Evolutionary conservation across 2,113 vertebrate genomes (phyloP).

Genomic region (Isurus oxyrinchus): DNA sequence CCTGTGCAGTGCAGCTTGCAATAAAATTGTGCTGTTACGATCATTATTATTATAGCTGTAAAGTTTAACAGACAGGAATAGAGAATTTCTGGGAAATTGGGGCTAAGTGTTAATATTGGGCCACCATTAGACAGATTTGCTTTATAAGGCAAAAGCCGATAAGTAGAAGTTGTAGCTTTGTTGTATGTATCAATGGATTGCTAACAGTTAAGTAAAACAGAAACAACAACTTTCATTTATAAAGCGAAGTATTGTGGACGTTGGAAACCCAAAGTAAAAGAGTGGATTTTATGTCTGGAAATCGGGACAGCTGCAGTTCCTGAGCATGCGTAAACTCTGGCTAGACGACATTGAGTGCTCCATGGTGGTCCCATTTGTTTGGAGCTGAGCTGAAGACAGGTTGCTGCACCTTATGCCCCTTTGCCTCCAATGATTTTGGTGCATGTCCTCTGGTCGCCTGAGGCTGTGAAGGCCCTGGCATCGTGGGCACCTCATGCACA

Average conservation of each 20-base stretch:
- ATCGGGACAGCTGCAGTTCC: too few relatives aligned
- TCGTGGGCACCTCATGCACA: too few relatives aligned
- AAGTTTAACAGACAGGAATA: background rate
- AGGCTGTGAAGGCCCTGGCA: too few relatives aligned
- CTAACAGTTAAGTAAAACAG: background rate
- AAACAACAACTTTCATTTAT: background rate
- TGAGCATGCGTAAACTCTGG: too few relatives aligned
- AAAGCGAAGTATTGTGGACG: background rate
- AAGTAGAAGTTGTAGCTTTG: background rate
- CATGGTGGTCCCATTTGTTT: too few relatives aligned
- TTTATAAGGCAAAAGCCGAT: background rate
- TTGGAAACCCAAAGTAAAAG: background rate
- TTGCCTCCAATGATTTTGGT: too few relatives aligned
- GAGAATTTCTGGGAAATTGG: background rate
- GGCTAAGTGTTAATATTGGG: background rate
- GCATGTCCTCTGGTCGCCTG: too few relatives aligned
- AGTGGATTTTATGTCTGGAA: too few relatives aligned
- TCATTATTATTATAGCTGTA: background rate
- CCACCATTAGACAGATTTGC: background rate
- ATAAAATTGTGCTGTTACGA: background rate
- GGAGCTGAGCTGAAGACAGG: too few relatives aligned
- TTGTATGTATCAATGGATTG: background rate
- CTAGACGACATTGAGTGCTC: too few relatives aligned
- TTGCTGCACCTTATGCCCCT: too few relatives aligned
- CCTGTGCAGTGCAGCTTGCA: background rate